Percentiles rank a stretch among this genome's conserved stretches.
Conservation (phyloP, 2,113 vertebrate genomes). For the Megaceryle torquata region DNA sequence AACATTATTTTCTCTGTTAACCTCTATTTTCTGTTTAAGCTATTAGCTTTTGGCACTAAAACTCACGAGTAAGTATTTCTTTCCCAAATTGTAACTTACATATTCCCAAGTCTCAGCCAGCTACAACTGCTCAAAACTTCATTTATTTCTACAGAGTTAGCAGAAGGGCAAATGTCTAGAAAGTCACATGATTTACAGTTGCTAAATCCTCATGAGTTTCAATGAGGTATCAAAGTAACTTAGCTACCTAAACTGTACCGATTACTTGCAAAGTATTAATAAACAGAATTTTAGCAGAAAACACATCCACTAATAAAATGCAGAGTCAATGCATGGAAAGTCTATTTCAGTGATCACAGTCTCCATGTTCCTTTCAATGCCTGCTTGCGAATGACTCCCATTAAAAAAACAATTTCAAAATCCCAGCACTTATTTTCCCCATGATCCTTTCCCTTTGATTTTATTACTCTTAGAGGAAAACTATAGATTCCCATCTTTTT, state of each 20-base stretch:
- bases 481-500: neutral
- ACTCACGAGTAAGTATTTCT: neutral
- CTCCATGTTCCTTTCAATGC: neutral
- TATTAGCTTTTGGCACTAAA: neutral
- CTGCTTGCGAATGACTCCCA: neutral
- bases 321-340: neutral
- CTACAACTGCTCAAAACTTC: neutral
- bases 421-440: rapidly evolving
- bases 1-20: neutral
- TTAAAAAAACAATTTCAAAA: neutral
- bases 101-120: neutral
- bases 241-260: neutral
- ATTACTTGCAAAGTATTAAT: neutral
- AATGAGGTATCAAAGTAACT: neutral
- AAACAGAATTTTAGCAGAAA: neutral
- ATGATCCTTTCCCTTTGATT: neutral
- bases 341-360: neutral
- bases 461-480: neutral
- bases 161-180: neutral
- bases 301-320: neutral
- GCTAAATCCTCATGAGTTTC: neutral
- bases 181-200: neutral
- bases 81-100: neutral
- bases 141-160: neutral
- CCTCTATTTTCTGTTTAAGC: neutral